Evolutionary conservation across 2,797 vertebrate species (phyloP).

Genomic region (Galagoides demidoff): DNA sequence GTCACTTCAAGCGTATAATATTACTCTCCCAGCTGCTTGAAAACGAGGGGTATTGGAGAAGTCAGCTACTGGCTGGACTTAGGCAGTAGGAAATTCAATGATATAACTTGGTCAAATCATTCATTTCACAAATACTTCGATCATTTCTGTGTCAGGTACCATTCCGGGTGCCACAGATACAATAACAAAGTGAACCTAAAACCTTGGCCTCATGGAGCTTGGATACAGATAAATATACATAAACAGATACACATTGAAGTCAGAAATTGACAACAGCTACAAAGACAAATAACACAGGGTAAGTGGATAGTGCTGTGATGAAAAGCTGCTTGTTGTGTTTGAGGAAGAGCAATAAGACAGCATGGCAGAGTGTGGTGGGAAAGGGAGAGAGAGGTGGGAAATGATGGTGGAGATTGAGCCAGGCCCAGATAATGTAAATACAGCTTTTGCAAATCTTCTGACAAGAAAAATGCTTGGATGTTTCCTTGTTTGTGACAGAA

Average conservation of each 20-base stretch:
- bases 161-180: neutral
- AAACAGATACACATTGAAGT: neutral
- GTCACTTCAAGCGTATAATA: neutral
- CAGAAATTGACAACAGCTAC: neutral
- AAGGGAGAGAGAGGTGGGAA: neutral
- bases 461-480: neutral
- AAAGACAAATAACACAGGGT: neutral
- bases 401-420: neutral
- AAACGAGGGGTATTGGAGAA: neutral
- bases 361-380: neutral
- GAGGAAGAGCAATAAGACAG: neutral
- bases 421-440: neutral
- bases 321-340: neutral
- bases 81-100: neutral
- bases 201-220: neutral
- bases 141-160: neutral
- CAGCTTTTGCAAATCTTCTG: neutral
- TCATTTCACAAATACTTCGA: neutral
- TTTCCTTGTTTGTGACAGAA: neutral
- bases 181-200: neutral
- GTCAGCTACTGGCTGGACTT: neutral
- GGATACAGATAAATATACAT: neutral
- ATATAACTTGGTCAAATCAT: neutral
- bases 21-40: neutral
- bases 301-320: neutral